phyloP scores from a whole-genome alignment of 2,888 invertebrate species.

The Hirudinaria manillensis region DNA sequence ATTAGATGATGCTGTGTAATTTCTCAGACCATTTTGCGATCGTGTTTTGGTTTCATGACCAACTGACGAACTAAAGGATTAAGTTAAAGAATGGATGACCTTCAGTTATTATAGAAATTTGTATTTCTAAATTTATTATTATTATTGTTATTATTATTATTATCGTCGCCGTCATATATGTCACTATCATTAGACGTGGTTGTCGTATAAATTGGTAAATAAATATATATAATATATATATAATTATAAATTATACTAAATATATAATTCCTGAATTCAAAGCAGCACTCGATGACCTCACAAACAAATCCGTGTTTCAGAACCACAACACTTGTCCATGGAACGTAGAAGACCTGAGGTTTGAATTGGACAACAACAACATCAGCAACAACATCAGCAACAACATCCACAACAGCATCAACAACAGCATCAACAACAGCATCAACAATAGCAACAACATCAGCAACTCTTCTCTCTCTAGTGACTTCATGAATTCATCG shows the following conservation, averaged over 20 bases:
- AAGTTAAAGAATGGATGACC: too few species aligned
- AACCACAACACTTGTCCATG: constrained; percentile 1
- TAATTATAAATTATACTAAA: too few species aligned
- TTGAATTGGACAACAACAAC: constrained; percentile 13
- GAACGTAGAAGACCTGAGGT: constrained; percentile 10
- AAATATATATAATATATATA: too few species aligned
- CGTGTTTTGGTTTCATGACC: too few species aligned
- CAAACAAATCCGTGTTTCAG: constrained; percentile 1
- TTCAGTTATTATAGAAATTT: too few species aligned
- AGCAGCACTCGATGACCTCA: background rate
- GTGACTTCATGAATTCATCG: constrained; percentile 1
- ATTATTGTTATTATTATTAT: background rate
- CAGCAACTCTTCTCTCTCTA: background rate
- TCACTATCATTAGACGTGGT: background rate
- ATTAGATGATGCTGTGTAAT: too few species aligned
- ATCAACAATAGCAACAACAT: background rate
- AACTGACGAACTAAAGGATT: too few species aligned
- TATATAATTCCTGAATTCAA: too few species aligned
- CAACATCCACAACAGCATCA: background rate
- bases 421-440: background rate
- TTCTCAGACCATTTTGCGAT: too few species aligned
- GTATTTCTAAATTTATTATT: too few species aligned
- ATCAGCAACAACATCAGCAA: background rate
- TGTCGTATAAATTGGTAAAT: too few species aligned
- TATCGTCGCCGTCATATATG: background rate